phyloP scores from a whole-genome alignment of 2,113 vertebrate species.

The Glareola pratincola region DNA sequence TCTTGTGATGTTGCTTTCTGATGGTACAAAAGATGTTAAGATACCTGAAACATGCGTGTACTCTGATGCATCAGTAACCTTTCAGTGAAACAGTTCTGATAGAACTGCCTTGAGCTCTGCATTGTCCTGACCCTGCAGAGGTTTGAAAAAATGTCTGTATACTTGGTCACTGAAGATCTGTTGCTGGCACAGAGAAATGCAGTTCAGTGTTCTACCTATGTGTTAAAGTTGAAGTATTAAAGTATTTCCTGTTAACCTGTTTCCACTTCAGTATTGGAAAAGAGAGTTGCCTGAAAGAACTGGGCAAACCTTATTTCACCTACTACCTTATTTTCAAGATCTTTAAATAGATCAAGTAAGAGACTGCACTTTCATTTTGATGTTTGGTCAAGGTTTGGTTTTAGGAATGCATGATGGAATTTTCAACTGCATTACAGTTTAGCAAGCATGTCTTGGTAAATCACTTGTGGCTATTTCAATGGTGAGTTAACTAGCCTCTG shows the following conservation, averaged over 20 bases:
- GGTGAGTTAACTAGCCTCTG: neutral
- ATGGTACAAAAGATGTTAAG: neutral
- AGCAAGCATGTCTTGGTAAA: neutral
- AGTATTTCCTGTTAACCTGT: neutral
- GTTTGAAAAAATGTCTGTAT: neutral
- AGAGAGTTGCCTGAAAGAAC: neutral
- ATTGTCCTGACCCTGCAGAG: neutral
- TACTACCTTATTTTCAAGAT: neutral
- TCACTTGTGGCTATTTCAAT: neutral
- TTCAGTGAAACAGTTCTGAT: neutral
- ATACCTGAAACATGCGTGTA: neutral
- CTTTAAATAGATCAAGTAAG: neutral
- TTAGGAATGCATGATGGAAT: neutral
- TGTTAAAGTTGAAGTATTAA: neutral
- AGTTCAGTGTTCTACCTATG: neutral
- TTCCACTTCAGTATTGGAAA: neutral
- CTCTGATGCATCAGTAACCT: neutral
- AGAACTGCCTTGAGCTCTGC: neutral
- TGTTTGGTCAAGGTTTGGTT: neutral
- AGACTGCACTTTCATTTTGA: neutral
- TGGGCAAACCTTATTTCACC: neutral
- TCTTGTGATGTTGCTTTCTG: neutral
- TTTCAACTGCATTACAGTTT: neutral
- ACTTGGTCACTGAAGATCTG: neutral
- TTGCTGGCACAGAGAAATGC: neutral